Percentiles rank a stretch among this genome's conserved stretches.
phyloP scores from a whole-genome alignment of 2,797 vertebrate genomes.

The Thamnophis elegans region DNA sequence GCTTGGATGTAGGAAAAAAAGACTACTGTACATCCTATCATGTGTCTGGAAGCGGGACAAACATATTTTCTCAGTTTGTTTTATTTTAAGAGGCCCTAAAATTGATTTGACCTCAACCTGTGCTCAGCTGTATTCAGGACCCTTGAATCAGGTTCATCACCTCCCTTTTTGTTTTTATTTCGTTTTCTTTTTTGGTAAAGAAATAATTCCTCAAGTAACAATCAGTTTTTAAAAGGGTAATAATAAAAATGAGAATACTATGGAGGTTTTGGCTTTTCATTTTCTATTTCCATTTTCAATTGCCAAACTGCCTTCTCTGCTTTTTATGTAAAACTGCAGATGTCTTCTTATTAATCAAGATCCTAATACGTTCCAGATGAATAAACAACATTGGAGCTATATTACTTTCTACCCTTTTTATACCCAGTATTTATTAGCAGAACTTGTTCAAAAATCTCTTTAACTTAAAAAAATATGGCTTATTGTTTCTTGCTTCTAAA shows the following conservation, averaged over 20 bases:
- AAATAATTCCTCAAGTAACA: conserved; percentile 77
- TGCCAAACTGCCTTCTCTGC: conserved; percentile 79
- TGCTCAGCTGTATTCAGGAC: not conserved
- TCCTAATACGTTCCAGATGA: conserved; percentile 97
- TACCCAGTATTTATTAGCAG: conserved; percentile 72
- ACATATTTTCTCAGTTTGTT: not conserved
- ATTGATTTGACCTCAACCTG: not conserved
- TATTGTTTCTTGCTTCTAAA: conserved; percentile 69
- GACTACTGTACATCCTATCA: not conserved
- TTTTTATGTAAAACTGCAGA: conserved; percentile 85
- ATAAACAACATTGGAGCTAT: conserved; percentile 88
- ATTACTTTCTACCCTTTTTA: conserved; percentile 69
- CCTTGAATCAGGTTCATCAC: not conserved
- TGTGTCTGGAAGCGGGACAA: not conserved
- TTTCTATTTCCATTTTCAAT: conserved; percentile 77
- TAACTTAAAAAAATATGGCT: conserved; percentile 81
- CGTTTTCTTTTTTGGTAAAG: conserved; percentile 12
- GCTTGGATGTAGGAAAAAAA: not conserved
- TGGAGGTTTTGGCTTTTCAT: conserved; percentile 68
- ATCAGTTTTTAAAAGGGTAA: conserved; percentile 66
- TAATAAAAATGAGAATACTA: conserved; percentile 39
- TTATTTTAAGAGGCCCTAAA: not conserved
- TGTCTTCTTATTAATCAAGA: conserved; percentile 90
- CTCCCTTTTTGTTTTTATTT: not conserved
- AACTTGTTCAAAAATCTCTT: conserved; percentile 79